Conservation (phyloP, 23 tunicate species). For the Aplidium turbinatum region DNA sequence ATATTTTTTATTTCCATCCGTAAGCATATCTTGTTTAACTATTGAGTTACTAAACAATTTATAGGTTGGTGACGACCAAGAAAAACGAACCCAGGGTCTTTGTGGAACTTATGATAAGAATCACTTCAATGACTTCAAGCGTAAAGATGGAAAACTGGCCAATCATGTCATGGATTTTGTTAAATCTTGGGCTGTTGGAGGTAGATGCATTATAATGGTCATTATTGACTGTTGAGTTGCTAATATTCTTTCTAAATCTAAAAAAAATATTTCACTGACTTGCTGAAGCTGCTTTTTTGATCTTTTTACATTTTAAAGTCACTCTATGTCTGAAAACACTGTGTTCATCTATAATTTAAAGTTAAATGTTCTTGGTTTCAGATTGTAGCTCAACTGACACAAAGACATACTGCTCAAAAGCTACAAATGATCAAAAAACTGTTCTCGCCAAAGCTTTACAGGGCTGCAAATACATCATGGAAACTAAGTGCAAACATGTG, state of each 20-base stretch:
- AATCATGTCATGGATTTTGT: slow-evolving; percentile 78
- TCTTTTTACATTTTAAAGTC: too few species aligned
- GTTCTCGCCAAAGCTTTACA: slow-evolving; percentile 80
- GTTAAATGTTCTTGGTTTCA: too few species aligned
- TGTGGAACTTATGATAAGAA: slow-evolving; percentile 91
- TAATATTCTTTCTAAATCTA: too few species aligned
- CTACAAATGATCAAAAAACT: slow-evolving; percentile 54
- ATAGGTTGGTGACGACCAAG: slow-evolving; percentile 91
- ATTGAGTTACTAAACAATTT: too few species aligned
- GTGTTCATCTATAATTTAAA: too few species aligned
- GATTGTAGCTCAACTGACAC: slow-evolving; percentile 60
- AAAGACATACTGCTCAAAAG: slow-evolving; percentile 71
- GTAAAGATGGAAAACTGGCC: slow-evolving; percentile 43
- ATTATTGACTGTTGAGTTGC: too few species aligned
- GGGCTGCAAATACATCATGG: slow-evolving; percentile 88
- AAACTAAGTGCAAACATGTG: slow-evolving; percentile 84
- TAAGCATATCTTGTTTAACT: too few species aligned
- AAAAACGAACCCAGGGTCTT: slow-evolving; percentile 82
- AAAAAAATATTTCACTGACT: too few species aligned
- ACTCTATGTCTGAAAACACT: too few species aligned
- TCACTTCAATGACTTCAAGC: slow-evolving; percentile 78
- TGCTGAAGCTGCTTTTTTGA: too few species aligned
- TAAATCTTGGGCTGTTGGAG: slow-evolving; percentile 88
- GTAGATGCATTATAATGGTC: slow-evolving; percentile 40
- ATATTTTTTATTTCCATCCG: too few species aligned